These are phyloP conservation scores for Scarus forsteni DNA, from an alignment of 2,797 vertebrate species.

Conservation along the genomic window DNA sequence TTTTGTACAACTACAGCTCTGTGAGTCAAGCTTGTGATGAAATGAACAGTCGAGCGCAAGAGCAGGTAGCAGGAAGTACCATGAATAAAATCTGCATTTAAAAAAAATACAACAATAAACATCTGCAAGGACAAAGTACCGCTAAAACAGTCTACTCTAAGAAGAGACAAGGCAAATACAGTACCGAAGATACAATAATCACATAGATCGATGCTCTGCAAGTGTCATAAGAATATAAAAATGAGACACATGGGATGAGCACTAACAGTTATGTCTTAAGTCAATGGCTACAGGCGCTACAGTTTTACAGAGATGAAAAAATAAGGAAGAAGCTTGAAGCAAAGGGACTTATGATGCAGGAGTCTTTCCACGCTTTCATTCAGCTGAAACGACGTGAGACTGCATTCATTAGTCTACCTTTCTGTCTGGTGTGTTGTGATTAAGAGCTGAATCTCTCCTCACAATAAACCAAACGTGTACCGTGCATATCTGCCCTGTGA, in stretches of 20 bases:
- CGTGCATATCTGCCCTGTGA: slow-evolving; percentile 47
- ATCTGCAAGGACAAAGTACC: slow-evolving; percentile 61
- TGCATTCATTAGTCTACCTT: slow-evolving; percentile 60
- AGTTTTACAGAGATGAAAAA: slow-evolving; percentile 65
- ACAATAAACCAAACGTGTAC: slow-evolving; percentile 64
- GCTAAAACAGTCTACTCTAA: slow-evolving; percentile 62
- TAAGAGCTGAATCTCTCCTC: slow-evolving; percentile 36
- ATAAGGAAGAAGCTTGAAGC: slow-evolving; percentile 41
- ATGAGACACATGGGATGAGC: slow-evolving; percentile 63
- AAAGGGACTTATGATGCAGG: slow-evolving; percentile 49
- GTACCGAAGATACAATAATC: slow-evolving; percentile 73
- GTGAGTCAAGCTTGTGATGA: slow-evolving; percentile 70
- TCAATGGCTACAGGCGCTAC: slow-evolving; percentile 77
- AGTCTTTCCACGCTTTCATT: slow-evolving; percentile 51
- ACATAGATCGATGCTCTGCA: slow-evolving; percentile 62
- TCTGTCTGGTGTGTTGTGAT: slow-evolving; percentile 56
- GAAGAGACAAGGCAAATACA: slow-evolving; percentile 73
- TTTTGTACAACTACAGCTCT: slow-evolving; percentile 73
- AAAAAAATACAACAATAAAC: slow-evolving; percentile 39
- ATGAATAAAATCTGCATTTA: slow-evolving; percentile 48
- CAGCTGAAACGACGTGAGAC: slow-evolving; percentile 52
- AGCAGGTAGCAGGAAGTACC: slow-evolving; percentile 56
- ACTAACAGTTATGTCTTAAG: slow-evolving; percentile 73
- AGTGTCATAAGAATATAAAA: slow-evolving; percentile 58
- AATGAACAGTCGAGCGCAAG: slow-evolving; percentile 65